Evolutionary conservation across 2,888 invertebrate genomes (phyloP), one percentile per base, ranked within the genome.

Genomic region (Kryphioiulus occultus): DNA sequence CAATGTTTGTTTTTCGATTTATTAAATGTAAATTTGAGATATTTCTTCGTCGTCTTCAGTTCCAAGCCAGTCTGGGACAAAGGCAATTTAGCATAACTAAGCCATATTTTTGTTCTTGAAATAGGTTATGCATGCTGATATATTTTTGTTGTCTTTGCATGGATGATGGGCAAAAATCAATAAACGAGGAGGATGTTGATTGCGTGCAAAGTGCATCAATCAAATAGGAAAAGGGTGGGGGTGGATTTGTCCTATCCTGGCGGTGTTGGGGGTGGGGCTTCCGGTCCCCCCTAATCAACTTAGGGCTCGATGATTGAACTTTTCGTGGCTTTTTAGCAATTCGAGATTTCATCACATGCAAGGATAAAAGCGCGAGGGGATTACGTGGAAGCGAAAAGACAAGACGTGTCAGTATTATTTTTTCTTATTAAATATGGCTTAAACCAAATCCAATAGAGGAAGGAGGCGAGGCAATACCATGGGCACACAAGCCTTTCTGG

Each of bases 161-260:
- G 68, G 68, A 68, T 68, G 26, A 5, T 10, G 26, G 68, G 68
- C 5, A 26, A 10, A 68, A 68, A 68, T 68, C 68, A 26, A 68
- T 68, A 26, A 68, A 9, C 26, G 3, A 9, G 68, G 12, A 68
- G 68, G 68, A 26, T 68, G 68, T 68, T 68, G 22, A 68, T 68
- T 68, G 68, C 68, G 22, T 68, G 68, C 68, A 68, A 68, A 68
- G 68, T 68, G 68, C 68, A 68, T 68, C 68, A 68, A 68, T 68
- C 68, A 68, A 68, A 3, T 26, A 26, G 22, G 68, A 26, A 4
- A 26, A 22, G 10, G 22, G 22, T n/a, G 68, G 68, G 22, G 22
- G 22, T 9, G 7, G 0, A 1, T 26, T 0, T 9, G 2, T 10
- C 68, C 68, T 5, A 26, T 26, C 68, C 68, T 10, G 17, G 9